Evolutionary conservation across 1,140 invertebrate species (phyloP).

Genomic region (Temnothorax longispinosus): DNA sequence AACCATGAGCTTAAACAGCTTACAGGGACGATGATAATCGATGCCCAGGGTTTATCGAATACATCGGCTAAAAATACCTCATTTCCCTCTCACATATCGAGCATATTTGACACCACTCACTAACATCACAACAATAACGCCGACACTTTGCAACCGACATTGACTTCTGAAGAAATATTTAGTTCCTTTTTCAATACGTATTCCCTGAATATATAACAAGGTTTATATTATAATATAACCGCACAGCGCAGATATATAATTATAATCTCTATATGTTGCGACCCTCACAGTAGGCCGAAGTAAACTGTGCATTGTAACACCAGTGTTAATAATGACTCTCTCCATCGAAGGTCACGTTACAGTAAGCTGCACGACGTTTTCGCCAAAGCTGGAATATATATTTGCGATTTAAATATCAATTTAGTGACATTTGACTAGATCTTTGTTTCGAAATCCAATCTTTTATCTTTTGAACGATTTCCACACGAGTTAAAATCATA

Average conservation of each 20-base stretch:
- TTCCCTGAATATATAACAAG: constrained; percentile 11
- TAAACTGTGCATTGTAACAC: constrained; percentile 50
- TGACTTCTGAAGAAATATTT: constrained; percentile 23
- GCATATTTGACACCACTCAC: constrained; percentile 70
- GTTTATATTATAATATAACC: neutral
- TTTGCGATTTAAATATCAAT: neutral
- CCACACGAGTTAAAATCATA: neutral
- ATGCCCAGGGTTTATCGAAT: constrained; percentile 81
- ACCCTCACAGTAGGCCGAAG: constrained; percentile 44
- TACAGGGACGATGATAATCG: constrained; percentile 68
- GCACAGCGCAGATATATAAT: constrained; percentile 25
- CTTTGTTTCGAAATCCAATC: neutral
- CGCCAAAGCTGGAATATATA: neutral
- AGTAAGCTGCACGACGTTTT: constrained; percentile 1
- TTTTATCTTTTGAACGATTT: neutral
- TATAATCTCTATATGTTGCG: constrained; percentile 52
- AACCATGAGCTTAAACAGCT: constrained; percentile 55
- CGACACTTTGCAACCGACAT: constrained; percentile 58
- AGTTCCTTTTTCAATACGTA: constrained; percentile 29
- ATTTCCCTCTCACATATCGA: constrained; percentile 61
- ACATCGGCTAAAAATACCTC: constrained; percentile 61
- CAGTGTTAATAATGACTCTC: constrained; percentile 52
- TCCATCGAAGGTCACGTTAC: constrained; percentile 67
- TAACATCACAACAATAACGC: constrained; percentile 68
- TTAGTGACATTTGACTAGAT: neutral